These are phyloP conservation scores for Meda fulgida DNA, from an alignment of 2,797 vertebrate genomes.

Conservation along the genomic window DNA sequence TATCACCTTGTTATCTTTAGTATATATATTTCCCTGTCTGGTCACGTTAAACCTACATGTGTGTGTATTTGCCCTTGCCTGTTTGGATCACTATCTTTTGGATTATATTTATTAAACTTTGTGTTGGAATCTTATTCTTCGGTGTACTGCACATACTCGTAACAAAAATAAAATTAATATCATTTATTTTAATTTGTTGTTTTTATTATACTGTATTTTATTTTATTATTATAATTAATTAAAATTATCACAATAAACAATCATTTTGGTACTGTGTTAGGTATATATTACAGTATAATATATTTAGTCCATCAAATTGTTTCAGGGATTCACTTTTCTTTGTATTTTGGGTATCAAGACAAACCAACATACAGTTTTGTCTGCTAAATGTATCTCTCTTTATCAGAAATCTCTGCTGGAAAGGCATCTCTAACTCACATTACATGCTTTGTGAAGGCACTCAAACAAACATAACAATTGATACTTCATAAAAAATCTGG, in stretches of 20 bases:
- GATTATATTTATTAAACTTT: no score
- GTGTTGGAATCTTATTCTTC: no score
- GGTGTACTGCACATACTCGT: no score
- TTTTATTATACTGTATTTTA: background rate
- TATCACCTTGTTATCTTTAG: no score
- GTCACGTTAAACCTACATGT: no score
- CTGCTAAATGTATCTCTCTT: background rate
- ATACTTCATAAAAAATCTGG: slow-evolving; percentile 70
- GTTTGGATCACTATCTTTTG: no score
- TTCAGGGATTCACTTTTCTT: background rate
- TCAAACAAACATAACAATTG: slow-evolving; percentile 49
- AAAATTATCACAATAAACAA: background rate
- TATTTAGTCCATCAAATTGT: background rate
- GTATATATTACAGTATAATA: background rate
- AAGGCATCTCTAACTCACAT: background rate
- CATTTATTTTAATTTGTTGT: no score
- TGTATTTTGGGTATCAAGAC: background rate
- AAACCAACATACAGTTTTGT: background rate
- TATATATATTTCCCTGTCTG: no score
- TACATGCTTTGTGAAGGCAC: slow-evolving; percentile 12
- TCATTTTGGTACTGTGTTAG: background rate
- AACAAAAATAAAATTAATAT: no score
- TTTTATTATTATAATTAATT: background rate
- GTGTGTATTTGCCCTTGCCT: no score
- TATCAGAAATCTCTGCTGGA: slow-evolving; percentile 11